These are phyloP conservation scores for Aphidius colemani DNA, from an alignment of 2,888 invertebrate genomes.

Conservation along the genomic window DNA sequence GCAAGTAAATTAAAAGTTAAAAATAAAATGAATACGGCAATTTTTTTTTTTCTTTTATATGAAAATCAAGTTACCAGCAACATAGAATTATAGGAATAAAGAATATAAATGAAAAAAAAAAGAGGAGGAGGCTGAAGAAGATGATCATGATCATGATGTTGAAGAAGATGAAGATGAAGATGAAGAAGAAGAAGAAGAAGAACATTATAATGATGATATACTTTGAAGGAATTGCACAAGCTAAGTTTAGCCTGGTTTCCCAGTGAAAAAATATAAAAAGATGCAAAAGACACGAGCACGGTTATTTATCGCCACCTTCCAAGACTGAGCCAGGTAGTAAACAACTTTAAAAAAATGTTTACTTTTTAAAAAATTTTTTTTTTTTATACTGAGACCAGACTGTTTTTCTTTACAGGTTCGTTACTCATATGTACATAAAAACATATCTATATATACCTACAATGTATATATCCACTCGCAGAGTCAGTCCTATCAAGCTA, in stretches of 20 bases:
- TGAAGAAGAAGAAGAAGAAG: constrained; percentile 12
- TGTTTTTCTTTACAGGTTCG: constrained; percentile 30
- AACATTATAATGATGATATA: constrained; percentile 24
- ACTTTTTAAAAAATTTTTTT: constrained; percentile 28
- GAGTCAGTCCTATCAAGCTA: too few species aligned
- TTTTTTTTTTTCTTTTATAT: not conserved
- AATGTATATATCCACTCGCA: too few species aligned
- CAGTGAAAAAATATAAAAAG: constrained; percentile 28
- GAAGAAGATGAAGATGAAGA: not conserved
- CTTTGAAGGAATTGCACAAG: constrained; percentile 14
- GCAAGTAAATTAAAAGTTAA: too few species aligned
- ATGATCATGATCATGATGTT: not conserved
- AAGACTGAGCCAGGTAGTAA: constrained; percentile 31
- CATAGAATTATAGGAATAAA: too few species aligned
- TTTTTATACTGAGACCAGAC: constrained; percentile 15
- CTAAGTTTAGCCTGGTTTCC: constrained; percentile 35
- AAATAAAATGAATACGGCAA: too few species aligned
- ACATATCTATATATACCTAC: not conserved
- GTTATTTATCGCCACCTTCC: constrained; percentile 36
- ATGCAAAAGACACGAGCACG: constrained; percentile 32
- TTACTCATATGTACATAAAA: constrained; percentile 25
- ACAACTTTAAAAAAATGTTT: constrained; percentile 16
- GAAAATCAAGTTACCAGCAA: too few species aligned
- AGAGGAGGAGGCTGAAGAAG: constrained; percentile 2
- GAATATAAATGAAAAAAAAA: constrained; percentile 4